Percentiles rank a stretch among this genome's conserved stretches.
phyloP scores from a whole-genome alignment of 2,113 vertebrate genomes.

The Meles meles region DNA sequence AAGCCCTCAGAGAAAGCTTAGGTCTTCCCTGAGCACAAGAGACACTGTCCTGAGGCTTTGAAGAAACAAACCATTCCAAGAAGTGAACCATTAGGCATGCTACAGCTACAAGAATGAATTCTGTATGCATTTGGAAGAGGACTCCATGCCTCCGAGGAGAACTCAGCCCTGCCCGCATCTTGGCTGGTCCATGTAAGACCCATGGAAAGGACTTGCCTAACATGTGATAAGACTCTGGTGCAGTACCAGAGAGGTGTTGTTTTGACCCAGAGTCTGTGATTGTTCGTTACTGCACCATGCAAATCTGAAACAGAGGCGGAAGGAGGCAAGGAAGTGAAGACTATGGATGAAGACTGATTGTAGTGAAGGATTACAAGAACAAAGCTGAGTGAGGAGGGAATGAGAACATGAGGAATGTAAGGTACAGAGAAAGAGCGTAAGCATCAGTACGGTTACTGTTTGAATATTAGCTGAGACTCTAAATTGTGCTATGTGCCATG shows the following conservation, averaged over 20 bases:
- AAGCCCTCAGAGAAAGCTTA: background rate
- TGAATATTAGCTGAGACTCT: background rate
- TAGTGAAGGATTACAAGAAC: background rate
- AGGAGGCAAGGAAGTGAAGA: background rate
- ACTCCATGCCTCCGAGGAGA: background rate
- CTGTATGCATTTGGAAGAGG: background rate
- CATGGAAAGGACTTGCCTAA: background rate
- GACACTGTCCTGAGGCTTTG: background rate
- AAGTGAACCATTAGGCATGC: background rate
- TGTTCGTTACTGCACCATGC: background rate
- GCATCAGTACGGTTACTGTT: rapidly evolving
- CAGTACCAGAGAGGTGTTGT: background rate
- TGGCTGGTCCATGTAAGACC: background rate
- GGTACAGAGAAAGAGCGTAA: background rate
- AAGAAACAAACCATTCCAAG: background rate
- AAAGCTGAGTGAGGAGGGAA: background rate
- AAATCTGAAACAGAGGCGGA: background rate
- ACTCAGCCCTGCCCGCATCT: rapidly evolving
- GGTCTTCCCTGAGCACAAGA: background rate
- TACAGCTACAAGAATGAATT: background rate
- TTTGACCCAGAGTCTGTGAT: background rate
- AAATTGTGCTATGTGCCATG: background rate
- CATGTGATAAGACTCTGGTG: background rate
- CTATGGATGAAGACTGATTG: background rate
- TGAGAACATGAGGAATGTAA: background rate